Base-by-base conservation (phyloP, 2,888 invertebrate species). In the Ophraella communa region DNA sequence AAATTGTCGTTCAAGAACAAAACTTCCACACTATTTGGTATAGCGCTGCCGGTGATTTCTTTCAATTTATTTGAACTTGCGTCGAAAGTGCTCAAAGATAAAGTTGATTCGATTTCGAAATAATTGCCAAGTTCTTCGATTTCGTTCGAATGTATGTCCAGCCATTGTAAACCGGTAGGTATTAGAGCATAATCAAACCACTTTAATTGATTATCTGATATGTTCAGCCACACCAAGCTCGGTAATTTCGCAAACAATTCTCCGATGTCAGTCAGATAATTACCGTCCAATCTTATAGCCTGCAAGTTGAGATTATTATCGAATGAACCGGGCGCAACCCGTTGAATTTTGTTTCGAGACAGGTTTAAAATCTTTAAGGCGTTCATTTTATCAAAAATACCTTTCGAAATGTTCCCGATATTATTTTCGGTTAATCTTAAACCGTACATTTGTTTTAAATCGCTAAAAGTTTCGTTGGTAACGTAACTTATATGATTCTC, bases 171-270 rank as follows among this genome's bases (percentile, higher is more conserved):
- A 78, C 91, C 89, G 72, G 91, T 91, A 67, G 94, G 94, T 81
- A 94, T 91, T 83, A 93, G 87, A 62, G 92, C 91, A 81, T 93
- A 94, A 83, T 94, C 93, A 81, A 94, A 92, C 87, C 89, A 89
- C 83, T 89, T 89, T 71, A 94, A 85, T 79, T 89, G 88, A 83
- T 94, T 94, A 83, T 92, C 92, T 76, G 93, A 93, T 78, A 94
- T 92, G 80, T 94, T 94, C 64, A 94, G 84, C 92, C 93, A 93
- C 70, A 92, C 89, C 71, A 94, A 86, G 83, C 90, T 91, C 56
- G 92, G 91, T 72, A 94, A 84, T 82, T 92, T 91, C 30, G 89
- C 88, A 80, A 94, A 94, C 72, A 94, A 86, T 66, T 90, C 91
- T 71, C 88, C 88, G 71, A 94, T 92, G 78, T 92, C 91, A 66